These are phyloP conservation scores for Eupithecia dodoneata DNA, from an alignment of 2,888 invertebrate species.

Conservation along the genomic window DNA sequence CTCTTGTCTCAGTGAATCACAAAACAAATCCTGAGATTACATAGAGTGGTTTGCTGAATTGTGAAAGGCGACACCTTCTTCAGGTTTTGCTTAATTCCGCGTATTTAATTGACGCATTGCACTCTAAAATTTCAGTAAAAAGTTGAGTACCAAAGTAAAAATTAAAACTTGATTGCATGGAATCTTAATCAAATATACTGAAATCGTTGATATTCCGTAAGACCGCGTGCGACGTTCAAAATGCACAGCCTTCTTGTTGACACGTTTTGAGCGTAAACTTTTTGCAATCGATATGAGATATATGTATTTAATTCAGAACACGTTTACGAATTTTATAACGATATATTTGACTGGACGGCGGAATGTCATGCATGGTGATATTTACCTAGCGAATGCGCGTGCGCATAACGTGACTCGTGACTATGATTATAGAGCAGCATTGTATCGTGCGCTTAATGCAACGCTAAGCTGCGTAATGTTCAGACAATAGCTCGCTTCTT, in stretches of 20 bases:
- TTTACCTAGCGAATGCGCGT: conserved; percentile 71
- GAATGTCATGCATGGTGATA: conserved; percentile 69
- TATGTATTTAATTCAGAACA: conserved; percentile 53
- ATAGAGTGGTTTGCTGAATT: conserved; percentile 65
- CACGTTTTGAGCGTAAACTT: conserved; percentile 51
- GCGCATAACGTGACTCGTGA: conserved; percentile 70
- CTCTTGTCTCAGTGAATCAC: conserved; percentile 55
- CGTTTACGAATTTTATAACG: conserved; percentile 52
- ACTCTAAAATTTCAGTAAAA: conserved; percentile 57
- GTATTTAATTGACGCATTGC: conserved; percentile 54
- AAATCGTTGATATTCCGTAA: conserved; percentile 32
- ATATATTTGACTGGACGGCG: conserved; percentile 55
- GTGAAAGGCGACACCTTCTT: conserved; percentile 62
- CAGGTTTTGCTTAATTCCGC: conserved; percentile 61
- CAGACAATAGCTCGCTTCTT: conserved; percentile 65
- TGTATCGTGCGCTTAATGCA: conserved; percentile 73
- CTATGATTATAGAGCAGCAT: conserved; percentile 71
- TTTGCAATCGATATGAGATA: conserved; percentile 54
- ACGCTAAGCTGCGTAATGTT: conserved; percentile 68
- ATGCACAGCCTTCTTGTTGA: conserved; percentile 52
- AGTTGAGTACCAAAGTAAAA: not conserved
- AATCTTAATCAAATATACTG: conserved; percentile 50
- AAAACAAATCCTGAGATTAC: conserved; percentile 60
- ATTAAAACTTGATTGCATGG: not conserved
- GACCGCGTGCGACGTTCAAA: conserved; percentile 36